phyloP scores from a whole-genome alignment of 1,140 invertebrate species.

The Trachymyrmex septentrionalis region DNA sequence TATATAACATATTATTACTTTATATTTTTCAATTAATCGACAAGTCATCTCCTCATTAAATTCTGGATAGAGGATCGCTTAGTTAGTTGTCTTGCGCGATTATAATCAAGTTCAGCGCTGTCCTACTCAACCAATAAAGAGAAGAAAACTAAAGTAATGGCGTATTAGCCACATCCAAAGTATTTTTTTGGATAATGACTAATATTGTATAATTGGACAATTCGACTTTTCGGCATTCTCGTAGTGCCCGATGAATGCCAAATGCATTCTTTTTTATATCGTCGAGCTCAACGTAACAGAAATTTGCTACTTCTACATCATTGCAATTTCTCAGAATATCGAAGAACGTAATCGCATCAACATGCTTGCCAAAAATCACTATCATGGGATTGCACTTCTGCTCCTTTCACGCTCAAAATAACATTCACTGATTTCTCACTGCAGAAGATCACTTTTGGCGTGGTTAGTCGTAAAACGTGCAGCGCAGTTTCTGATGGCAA shows the following conservation, averaged over 20 bases:
- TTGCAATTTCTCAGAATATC: slow-evolving; percentile 31
- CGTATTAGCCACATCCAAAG: neutral
- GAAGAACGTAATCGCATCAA: slow-evolving; percentile 13
- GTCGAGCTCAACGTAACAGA: slow-evolving; percentile 40
- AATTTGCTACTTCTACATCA: slow-evolving; percentile 42
- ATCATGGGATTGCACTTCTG: slow-evolving; percentile 51
- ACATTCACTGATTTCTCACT: slow-evolving; percentile 51
- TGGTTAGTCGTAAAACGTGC: slow-evolving; percentile 41
- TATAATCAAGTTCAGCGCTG: slow-evolving; percentile 40
- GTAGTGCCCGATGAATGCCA: slow-evolving; percentile 90
- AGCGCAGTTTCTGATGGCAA: slow-evolving; percentile 47
- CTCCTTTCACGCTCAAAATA: slow-evolving; percentile 52
- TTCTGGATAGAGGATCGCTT: slow-evolving; percentile 84
- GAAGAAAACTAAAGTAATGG: slow-evolving; percentile 73
- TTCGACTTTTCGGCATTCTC: slow-evolving; percentile 91
- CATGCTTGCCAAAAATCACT: slow-evolving; percentile 71
- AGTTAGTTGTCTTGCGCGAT: slow-evolving; percentile 81
- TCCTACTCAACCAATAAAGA: slow-evolving; percentile 78
- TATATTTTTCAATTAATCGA: slow-evolving; percentile 84
- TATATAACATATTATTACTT: slow-evolving; percentile 64
- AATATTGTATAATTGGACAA: slow-evolving; percentile 86
- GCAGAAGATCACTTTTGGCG: slow-evolving; percentile 72
- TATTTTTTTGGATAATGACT: neutral
- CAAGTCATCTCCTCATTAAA: slow-evolving; percentile 87
- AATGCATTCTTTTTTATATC: slow-evolving; percentile 71